A percentile compares a stretch with the other conserved stretches of the same genome.
Evolutionary conservation across 2,888 invertebrate genomes (phyloP).

Genomic region (Leptura quadrifasciata): DNA sequence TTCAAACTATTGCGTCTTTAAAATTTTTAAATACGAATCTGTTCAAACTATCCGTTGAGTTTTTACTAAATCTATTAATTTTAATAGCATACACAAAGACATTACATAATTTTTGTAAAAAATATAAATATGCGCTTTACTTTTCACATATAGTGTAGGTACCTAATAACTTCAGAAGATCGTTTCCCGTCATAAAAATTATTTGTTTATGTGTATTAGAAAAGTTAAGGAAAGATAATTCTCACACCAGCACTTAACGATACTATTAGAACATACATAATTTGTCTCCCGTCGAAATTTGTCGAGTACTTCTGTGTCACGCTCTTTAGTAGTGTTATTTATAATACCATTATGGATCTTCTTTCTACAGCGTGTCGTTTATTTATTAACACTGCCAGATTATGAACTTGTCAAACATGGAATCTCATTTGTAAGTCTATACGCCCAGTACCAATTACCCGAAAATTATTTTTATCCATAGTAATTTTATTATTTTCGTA

Average conservation of each 20-base stretch:
- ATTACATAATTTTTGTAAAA: no score
- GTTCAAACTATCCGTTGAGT: no score
- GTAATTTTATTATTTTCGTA: no score
- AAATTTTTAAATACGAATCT: no score
- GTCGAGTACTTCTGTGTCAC: not conserved
- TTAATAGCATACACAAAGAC: no score
- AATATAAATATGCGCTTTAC: no score
- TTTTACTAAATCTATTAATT: no score
- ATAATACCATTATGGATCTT: slow-evolving; percentile 29
- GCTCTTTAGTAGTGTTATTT: slow-evolving; percentile 23
- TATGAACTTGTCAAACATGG: slow-evolving; percentile 27
- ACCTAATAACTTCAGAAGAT: not conserved
- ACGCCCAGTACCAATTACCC: not conserved
- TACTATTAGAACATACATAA: slow-evolving; percentile 4
- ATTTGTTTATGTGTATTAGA: not conserved
- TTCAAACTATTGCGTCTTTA: no score
- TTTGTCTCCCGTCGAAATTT: slow-evolving; percentile 24
- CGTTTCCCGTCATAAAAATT: not conserved
- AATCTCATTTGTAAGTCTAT: slow-evolving; percentile 14
- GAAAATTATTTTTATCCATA: not conserved
- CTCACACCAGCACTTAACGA: not conserved
- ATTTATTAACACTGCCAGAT: slow-evolving; percentile 28
- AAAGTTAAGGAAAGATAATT: not conserved
- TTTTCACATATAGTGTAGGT: no score
- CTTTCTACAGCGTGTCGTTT: slow-evolving; percentile 22